A percentile compares a stretch with the other conserved stretches of the same genome.
Conservation (phyloP, 2,888 invertebrate genomes). For the Prosopocoilus inquinatus region DNA sequence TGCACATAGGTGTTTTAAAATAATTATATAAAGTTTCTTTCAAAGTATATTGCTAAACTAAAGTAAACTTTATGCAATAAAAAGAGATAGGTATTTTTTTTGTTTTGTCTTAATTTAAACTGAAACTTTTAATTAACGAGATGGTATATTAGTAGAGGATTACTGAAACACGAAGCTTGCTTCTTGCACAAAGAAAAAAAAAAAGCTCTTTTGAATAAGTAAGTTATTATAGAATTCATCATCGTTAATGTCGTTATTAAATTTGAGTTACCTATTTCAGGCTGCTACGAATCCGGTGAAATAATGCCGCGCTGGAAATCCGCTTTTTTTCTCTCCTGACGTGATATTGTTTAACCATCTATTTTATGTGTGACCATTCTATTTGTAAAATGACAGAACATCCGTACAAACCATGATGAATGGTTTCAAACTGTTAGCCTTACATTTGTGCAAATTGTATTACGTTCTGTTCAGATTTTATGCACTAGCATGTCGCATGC, state of each 20-base stretch:
- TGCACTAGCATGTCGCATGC: constrained; percentile 9
- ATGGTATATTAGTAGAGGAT: no score
- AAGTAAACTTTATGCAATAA: no score
- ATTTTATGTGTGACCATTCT: constrained; percentile 14
- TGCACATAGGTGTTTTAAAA: no score
- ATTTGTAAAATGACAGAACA: constrained; percentile 23
- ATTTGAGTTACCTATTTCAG: constrained; percentile 1
- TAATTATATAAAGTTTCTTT: no score
- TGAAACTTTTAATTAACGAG: no score
- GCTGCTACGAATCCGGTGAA: not conserved
- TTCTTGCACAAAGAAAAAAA: no score
- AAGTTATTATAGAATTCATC: no score
- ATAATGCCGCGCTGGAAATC: not conserved
- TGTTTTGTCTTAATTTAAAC: no score
- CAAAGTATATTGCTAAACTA: no score
- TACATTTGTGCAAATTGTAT: constrained; percentile 15
- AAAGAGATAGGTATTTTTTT: no score
- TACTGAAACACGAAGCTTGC: no score
- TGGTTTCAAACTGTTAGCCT: constrained; percentile 13
- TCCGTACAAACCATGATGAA: constrained; percentile 18
- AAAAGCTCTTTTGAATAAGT: no score
- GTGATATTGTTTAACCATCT: constrained; percentile 14
- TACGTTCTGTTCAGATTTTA: constrained; percentile 7
- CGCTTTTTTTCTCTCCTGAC: constrained; percentile 3
- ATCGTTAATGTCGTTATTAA: not conserved